Percentiles rank a stretch among this genome's conserved stretches.
Conservation (phyloP, 2,888 invertebrate genomes). For the Dryococelus australis region DNA sequence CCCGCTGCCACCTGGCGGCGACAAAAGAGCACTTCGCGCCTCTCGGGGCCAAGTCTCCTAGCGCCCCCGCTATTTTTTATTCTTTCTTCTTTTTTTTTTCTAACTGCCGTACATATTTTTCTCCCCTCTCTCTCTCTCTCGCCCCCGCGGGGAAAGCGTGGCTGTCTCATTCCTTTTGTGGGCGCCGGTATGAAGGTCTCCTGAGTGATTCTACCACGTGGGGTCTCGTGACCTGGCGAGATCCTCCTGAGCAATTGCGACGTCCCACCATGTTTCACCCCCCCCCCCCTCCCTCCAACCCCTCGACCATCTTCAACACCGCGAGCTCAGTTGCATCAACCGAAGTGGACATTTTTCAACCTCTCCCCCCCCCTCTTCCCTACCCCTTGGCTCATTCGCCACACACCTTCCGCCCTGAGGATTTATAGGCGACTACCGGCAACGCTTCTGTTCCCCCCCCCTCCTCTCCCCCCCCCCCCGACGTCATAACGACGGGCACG, state of each 20-base stretch:
- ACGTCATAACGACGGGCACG: neutral
- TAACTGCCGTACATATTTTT: constrained; percentile 4
- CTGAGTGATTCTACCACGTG: neutral
- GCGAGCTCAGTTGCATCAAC: neutral
- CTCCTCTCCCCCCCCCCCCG: neutral
- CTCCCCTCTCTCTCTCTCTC: neutral
- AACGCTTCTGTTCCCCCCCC: neutral
- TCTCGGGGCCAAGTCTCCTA: neutral
- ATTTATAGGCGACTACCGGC: neutral
- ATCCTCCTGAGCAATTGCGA: neutral
- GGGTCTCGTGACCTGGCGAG: neutral
- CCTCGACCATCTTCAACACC: neutral
- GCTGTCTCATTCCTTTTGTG: neutral
- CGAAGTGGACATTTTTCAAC: neutral
- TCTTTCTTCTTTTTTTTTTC: neutral
- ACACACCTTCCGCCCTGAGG: neutral
- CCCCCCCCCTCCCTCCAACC: neutral
- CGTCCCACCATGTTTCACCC: neutral
- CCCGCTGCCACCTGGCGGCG: neutral
- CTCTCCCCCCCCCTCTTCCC: neutral
- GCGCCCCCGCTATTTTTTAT: neutral
- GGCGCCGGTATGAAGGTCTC: neutral
- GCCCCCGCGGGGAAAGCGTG: neutral
- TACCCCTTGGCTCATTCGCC: neutral
- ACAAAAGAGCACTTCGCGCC: neutral